phyloP scores from a whole-genome alignment of 2,113 vertebrate species.

The Rhizomys pruinosus region DNA sequence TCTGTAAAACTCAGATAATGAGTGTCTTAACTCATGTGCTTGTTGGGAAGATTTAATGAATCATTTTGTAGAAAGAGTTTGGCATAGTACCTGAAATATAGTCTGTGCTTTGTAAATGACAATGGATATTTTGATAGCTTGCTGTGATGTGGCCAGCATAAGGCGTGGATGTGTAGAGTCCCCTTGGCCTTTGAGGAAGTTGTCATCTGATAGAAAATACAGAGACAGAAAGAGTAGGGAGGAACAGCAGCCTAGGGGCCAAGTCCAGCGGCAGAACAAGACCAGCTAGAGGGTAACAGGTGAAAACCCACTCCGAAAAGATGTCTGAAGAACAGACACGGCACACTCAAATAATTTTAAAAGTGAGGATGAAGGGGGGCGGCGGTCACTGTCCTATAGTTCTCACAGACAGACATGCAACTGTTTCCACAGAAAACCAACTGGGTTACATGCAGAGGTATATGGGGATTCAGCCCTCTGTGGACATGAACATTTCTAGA shows the following conservation, averaged over 20 bases:
- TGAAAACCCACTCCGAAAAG: no score
- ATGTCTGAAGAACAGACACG: not conserved
- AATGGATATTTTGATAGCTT: not conserved
- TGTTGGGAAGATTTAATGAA: not conserved
- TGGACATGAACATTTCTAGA: slow-evolving; percentile 30
- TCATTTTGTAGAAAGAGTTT: not conserved
- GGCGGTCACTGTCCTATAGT: not conserved
- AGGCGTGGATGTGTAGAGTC: not conserved
- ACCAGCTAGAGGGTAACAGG: not conserved
- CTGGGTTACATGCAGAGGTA: rapidly evolving
- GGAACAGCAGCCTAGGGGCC: not conserved
- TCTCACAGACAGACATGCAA: not conserved
- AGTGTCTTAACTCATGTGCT: not conserved
- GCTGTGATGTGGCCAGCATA: not conserved
- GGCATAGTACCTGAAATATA: not conserved
- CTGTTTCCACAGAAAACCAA: not conserved
- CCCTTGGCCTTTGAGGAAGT: not conserved
- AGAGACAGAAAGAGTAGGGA: not conserved
- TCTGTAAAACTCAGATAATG: not conserved
- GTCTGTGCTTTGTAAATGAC: not conserved
- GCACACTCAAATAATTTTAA: not conserved
- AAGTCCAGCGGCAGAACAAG: not conserved
- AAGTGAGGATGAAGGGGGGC: not conserved
- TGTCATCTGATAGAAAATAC: not conserved
- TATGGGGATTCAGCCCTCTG: not conserved